Conservation (phyloP, 1,140 invertebrate species). For the Venturia canescens region DNA sequence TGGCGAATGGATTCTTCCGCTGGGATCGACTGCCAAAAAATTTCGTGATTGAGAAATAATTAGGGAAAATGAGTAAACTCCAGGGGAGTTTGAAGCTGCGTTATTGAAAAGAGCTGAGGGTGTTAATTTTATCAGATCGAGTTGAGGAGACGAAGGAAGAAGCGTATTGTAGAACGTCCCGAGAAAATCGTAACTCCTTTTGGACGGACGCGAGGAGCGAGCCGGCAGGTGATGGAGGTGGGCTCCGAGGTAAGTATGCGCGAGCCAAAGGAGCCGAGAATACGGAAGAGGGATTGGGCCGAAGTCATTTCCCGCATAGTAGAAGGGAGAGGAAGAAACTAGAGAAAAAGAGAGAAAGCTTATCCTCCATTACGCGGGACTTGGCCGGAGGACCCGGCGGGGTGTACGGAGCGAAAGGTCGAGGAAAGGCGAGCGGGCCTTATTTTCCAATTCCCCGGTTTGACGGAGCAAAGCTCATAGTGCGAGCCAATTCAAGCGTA, state of each 20-base stretch:
- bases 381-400: constrained; percentile 37
- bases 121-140: constrained; percentile 54
- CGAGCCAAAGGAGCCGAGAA: constrained; percentile 2
- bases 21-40: neutral
- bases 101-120: neutral
- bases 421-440: constrained; percentile 48
- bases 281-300: constrained; percentile 22
- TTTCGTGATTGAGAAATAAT: neutral
- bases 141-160: constrained; percentile 34
- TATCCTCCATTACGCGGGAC: constrained; percentile 68
- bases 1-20: no score
- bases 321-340: neutral
- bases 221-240: constrained; percentile 23
- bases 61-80: neutral
- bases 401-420: constrained; percentile 9
- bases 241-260: neutral
- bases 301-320: constrained; percentile 47
- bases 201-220: neutral
- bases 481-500: constrained; percentile 61
- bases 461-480: constrained; percentile 58
- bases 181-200: constrained; percentile 24
- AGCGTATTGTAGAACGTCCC: constrained; percentile 13
- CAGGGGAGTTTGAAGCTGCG: neutral
- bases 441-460: constrained; percentile 63
- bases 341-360: constrained; percentile 63